Percentiles rank a stretch among this genome's conserved stretches.
Evolutionary conservation across 2,113 vertebrate genomes (phyloP).

Genomic region (Melanerpes formicivorus): DNA sequence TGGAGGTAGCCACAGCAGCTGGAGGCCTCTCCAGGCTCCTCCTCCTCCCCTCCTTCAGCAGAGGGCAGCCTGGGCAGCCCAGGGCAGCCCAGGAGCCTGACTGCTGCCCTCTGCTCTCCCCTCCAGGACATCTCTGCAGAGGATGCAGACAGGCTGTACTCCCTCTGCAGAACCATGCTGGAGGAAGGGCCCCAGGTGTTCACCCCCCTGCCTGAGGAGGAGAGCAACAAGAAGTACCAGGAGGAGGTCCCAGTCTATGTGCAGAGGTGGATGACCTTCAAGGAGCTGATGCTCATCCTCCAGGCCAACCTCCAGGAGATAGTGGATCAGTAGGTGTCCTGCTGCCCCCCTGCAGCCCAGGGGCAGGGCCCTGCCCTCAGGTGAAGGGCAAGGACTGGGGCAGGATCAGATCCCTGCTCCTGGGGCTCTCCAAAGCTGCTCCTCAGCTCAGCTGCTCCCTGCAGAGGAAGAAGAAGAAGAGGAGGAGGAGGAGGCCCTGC

Average conservation of each 20-base stretch:
- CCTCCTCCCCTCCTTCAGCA: too few relatives aligned
- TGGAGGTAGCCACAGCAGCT: slow-evolving; percentile 82
- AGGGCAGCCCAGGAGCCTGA: too few relatives aligned
- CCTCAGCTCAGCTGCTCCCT: background rate
- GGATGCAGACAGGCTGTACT: slow-evolving; percentile 89
- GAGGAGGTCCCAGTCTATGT: slow-evolving; percentile 91
- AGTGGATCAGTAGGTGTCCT: slow-evolving; percentile 85
- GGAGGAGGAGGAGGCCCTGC: background rate
- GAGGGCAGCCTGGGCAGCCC: too few relatives aligned
- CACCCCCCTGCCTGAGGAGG: slow-evolving; percentile 86
- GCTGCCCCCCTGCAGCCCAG: background rate
- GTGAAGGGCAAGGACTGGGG: accelerated
- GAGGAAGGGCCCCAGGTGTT: slow-evolving; percentile 93
- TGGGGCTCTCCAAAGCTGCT: background rate
- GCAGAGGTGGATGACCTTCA: slow-evolving; percentile 91
- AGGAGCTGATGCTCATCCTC: slow-evolving; percentile 88
- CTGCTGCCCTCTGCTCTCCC: background rate
- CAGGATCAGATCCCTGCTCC: background rate
- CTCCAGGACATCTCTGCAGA: slow-evolving; percentile 94
- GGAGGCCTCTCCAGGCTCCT: background rate
- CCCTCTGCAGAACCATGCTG: slow-evolving; percentile 86
- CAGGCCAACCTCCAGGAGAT: slow-evolving; percentile 93
- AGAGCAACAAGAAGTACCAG: slow-evolving; percentile 88
- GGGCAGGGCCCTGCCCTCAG: background rate
- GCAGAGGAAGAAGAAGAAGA: background rate